These are phyloP conservation scores for Urocyon cinereoargenteus DNA, from an alignment of 2,797 vertebrate genomes.

Conservation along the genomic window DNA sequence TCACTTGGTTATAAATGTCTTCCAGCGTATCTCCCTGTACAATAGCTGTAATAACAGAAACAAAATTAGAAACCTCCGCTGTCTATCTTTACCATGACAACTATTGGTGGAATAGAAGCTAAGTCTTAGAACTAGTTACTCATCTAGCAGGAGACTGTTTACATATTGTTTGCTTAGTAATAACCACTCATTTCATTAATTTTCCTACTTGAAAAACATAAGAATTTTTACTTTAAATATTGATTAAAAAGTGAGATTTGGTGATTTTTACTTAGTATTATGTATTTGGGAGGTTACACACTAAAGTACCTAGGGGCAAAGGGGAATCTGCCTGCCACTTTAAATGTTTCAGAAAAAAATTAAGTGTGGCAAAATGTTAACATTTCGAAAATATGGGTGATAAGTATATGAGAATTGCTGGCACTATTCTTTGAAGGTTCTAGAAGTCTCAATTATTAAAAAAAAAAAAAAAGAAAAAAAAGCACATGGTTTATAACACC, in stretches of 20 bases:
- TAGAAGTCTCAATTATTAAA: conserved; percentile 7
- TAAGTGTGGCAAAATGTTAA: conserved; percentile 29
- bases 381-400: not conserved
- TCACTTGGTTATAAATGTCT: conserved; percentile 98
- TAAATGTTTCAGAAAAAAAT: conserved; percentile 51
- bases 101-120: not conserved
- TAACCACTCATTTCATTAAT: conserved; percentile 1
- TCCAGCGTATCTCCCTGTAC: conserved; percentile 98
- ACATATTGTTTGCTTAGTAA: not conserved
- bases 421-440: conserved; percentile 9
- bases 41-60: conserved; percentile 90
- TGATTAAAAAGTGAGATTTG: not conserved
- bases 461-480: not conserved
- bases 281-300: not conserved
- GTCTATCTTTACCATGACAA: not conserved
- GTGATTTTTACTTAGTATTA: not conserved
- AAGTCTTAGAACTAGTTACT: not conserved
- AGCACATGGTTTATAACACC: not conserved
- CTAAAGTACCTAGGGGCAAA: not conserved
- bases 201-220: not conserved
- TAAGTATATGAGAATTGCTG: not conserved
- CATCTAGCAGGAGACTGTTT: not conserved
- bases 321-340: not conserved
- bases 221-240: not conserved
- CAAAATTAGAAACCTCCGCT: conserved; percentile 56